These are phyloP conservation scores for Platysternon megacephalum DNA, from an alignment of 2,113 vertebrate species.

Conservation along the genomic window DNA sequence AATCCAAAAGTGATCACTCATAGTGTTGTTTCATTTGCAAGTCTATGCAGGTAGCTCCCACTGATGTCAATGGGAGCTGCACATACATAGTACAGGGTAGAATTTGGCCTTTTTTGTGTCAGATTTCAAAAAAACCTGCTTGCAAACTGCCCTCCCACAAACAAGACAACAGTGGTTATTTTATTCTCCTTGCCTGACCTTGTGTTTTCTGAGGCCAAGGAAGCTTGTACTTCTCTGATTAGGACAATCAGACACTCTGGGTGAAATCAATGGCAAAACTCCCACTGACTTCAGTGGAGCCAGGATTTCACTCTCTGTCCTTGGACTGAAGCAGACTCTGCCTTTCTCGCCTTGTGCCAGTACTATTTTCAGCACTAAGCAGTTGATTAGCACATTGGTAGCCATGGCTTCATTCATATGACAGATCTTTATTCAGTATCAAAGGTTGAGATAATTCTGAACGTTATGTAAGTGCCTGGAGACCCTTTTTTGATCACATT, in stretches of 20 bases:
- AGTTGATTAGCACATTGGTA: background rate
- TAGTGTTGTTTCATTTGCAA: background rate
- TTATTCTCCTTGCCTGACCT: background rate
- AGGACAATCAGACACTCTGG: background rate
- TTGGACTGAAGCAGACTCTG: background rate
- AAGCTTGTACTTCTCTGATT: background rate
- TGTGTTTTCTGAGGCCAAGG: background rate
- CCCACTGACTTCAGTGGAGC: background rate
- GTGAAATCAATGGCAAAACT: background rate
- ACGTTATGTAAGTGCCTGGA: rapidly evolving
- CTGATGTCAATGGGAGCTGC: background rate
- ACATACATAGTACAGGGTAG: background rate
- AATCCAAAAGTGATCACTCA: rapidly evolving
- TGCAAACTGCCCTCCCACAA: background rate
- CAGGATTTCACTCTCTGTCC: background rate
- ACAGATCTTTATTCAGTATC: background rate
- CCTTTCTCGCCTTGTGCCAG: background rate
- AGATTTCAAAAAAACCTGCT: background rate
- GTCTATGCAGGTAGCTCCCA: rapidly evolving
- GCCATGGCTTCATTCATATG: background rate
- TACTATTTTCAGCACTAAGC: background rate
- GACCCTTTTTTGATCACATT: rapidly evolving
- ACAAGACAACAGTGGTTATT: background rate
- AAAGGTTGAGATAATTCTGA: background rate
- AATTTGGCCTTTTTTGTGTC: background rate